phyloP scores from a whole-genome alignment of 1,140 invertebrate species.

The Temnothorax longispinosus region DNA sequence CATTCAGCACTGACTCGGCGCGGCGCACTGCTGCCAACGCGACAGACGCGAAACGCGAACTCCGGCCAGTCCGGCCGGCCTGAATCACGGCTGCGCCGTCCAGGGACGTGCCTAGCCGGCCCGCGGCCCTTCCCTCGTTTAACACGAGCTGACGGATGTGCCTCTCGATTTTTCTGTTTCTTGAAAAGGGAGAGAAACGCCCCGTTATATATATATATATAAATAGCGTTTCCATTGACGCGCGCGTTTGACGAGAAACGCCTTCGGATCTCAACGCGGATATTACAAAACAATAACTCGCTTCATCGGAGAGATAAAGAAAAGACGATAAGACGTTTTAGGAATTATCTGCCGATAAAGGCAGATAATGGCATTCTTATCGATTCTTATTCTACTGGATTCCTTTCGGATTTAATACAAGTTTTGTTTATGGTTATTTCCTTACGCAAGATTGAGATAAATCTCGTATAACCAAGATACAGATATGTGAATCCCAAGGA shows the following conservation, averaged over 20 bases:
- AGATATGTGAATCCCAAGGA: neutral
- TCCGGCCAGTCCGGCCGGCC: neutral
- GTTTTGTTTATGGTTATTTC: neutral
- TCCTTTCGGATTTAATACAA: neutral
- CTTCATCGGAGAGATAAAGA: neutral
- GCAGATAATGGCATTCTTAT: conserved; percentile 11
- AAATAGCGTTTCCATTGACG: too few species aligned
- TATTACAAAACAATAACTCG: neutral
- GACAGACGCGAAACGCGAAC: conserved; percentile 59
- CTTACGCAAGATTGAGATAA: neutral
- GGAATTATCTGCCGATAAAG: neutral
- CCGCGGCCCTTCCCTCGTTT: too few species aligned
- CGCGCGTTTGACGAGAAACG: neutral
- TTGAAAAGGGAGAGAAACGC: too few species aligned
- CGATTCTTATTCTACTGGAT: neutral
- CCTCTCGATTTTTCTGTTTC: too few species aligned
- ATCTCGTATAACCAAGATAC: neutral
- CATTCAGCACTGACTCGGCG: conserved; percentile 66
- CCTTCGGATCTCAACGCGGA: neutral
- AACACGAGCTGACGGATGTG: too few species aligned
- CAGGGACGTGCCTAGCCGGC: too few species aligned
- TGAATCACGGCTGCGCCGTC: neutral
- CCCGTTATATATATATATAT: too few species aligned
- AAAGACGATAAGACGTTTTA: neutral
- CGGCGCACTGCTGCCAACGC: conserved; percentile 68